These are phyloP conservation scores for Mustelus asterias DNA, from an alignment of 2,113 vertebrate genomes.

Conservation along the genomic window DNA sequence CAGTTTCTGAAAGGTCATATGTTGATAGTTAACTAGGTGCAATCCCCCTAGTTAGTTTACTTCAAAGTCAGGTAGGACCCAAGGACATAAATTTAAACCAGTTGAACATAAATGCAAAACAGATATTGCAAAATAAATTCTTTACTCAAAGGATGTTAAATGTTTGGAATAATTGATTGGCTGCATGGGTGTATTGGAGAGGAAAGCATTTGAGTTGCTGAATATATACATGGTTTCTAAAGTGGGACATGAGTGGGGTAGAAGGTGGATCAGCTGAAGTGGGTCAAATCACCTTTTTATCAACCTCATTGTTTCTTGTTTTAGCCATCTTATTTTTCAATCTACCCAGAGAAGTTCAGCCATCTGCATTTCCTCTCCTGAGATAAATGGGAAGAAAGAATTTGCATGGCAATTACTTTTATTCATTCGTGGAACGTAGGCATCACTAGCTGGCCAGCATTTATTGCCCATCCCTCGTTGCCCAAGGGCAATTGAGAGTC, in stretches of 20 bases:
- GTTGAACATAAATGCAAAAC: background rate
- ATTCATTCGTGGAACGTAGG: too few relatives aligned
- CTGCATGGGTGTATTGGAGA: background rate
- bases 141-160: background rate
- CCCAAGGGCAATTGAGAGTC: too few relatives aligned
- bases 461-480: too few relatives aligned
- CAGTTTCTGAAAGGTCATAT: slow-evolving; percentile 4
- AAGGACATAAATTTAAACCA: background rate
- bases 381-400: background rate
- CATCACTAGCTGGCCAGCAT: too few relatives aligned
- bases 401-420: background rate
- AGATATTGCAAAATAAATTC: slow-evolving; percentile 3
- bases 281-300: background rate
- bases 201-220: background rate
- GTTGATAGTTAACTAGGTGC: background rate
- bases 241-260: background rate
- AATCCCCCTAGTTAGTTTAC: background rate
- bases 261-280: too few relatives aligned
- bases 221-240: background rate
- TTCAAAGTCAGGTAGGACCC: background rate
- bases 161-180: background rate
- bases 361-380: background rate
- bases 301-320: background rate
- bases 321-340: background rate
- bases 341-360: background rate